Base-by-base conservation (phyloP, 1,140 invertebrate genomes). In the Trichomalopsis sarcophagae region DNA sequence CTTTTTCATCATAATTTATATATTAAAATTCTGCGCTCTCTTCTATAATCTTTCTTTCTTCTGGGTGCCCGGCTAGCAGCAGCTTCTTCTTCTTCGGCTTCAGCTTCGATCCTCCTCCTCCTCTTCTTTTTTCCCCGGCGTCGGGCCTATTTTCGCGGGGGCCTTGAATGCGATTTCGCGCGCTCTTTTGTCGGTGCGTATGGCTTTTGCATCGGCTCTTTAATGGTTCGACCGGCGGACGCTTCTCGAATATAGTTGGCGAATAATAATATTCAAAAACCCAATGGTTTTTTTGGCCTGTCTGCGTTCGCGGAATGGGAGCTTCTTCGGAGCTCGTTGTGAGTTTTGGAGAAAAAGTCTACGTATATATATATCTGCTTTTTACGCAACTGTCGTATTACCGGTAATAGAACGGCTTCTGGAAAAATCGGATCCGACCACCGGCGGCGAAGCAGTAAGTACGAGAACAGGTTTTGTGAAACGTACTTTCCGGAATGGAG, bases 1-100 rank as follows among this genome's bases (percentile, higher is more conserved):
- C 78, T 81, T 81, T 81, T 81, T 85, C 78, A 44, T 81, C 74
- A 78, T 85, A 81, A 85, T 85, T 85, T 85, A 82, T 85, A 82
- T 85, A 85, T 85, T 85, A 85, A 82, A 85, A 85, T 82, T 82
- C 74, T 55, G 74, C 33, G 74, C 33, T 36, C 77, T 75, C 68
- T 81, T 81, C 78, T 76, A 62, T 84, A 84, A 78, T 84, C 71
- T 81, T 36, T 76, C 66, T 71, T 23, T 78, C 14, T 55, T 44
- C 55, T 62, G 55, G 40, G 55, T 9, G 55, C 55, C 17, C 55
- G 55, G 55, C 17, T 21, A 55, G 27, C 27, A 27, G 27, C 27
- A 27, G 50, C 47, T 50, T 17, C 14, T 17, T 13, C 47, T 27
- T 27, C 0, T 27, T 1, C 27, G 1, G 0, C 27, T 27, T 1